Conservation (phyloP, 2,888 invertebrate genomes). For the Erebia ligea region DNA sequence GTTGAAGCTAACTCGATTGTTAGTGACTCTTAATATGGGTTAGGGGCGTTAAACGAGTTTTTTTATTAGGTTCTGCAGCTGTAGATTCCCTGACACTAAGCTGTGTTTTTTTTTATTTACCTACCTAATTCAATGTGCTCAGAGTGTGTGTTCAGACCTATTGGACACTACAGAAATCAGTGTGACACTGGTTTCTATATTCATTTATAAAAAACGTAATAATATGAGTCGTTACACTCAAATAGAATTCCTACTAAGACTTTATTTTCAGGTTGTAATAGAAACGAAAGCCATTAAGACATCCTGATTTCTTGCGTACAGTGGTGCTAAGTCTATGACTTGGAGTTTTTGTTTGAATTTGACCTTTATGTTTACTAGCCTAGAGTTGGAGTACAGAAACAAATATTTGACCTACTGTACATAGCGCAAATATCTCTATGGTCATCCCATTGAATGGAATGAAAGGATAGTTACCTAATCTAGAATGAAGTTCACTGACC, state of each 20-base stretch:
- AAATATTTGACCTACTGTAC: conserved; percentile 46
- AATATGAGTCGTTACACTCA: conserved; percentile 25
- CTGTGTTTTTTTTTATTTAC: too few species aligned
- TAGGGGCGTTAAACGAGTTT: neutral
- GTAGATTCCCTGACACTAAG: too few species aligned
- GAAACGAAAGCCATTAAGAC: conserved; percentile 35
- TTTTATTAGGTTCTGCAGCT: too few species aligned
- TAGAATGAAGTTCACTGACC: conserved; percentile 41
- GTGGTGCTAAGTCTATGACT: conserved; percentile 1
- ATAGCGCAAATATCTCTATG: conserved; percentile 47
- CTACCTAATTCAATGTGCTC: too few species aligned
- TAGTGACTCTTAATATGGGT: neutral
- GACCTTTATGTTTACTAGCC: conserved; percentile 20
- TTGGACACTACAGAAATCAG: too few species aligned
- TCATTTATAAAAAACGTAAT: conserved; percentile 15
- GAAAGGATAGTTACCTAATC: conserved; percentile 37
- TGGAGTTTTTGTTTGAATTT: conserved; percentile 26
- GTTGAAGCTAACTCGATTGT: conserved; percentile 2
- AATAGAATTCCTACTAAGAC: conserved; percentile 18
- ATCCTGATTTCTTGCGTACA: conserved; percentile 24
- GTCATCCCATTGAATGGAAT: conserved; percentile 39
- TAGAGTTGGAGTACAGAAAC: conserved; percentile 34
- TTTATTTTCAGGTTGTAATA: conserved; percentile 25
- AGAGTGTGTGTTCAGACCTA: too few species aligned
- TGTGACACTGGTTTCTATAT: too few species aligned